Evolutionary conservation across 2,797 vertebrate species (phyloP), one percentile per base, ranked within the genome.

Genomic region (Florisuga fusca): DNA sequence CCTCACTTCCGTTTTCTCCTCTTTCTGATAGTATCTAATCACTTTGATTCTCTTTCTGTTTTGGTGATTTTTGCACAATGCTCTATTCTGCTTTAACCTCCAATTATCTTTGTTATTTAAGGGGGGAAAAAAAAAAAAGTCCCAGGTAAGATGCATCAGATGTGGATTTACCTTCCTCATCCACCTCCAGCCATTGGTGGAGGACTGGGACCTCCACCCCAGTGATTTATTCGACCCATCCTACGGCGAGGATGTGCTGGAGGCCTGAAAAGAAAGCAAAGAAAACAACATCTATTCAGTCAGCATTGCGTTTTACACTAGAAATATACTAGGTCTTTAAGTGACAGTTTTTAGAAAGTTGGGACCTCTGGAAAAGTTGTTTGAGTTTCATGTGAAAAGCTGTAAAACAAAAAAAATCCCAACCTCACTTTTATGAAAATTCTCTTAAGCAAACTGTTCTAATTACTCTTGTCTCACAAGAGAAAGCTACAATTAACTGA

Each of bases 151-250:
- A 55, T 68, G 54, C 7, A 93, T 64, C 26, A 94, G 46, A 77
- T 75, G 34, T 61, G 33, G 67, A 55, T 29, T 96, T 98, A 99
- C 99, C 99, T 99, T 99, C 99, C 99, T 99, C 99, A 99, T 99
- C 99, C 99, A 95, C 99, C 99, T 94, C 99, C 99, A 67, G 98
- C 99, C 99, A 99, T 99, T 48, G 99, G 99, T 89, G 99, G 99
- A 85, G 99, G 97, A 64, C 38, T 98, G 45, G 99, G 99, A n/a
- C 99, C 99, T 45, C 95, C 97, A 26, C 71, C 98, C 81, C 98
- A 97, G 10, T 99, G 98, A 93, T 97, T 98, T 98, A 99, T 98
- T 94, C 98, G 98, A 86, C 99, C 99, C 98, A 99, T 99, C 80
- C 98, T 98, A 59, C 98, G 98, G 7, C 98, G 98, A 92, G 99